Conservation (phyloP, 2,888 invertebrate species). For the Lycaena phlaeas region DNA sequence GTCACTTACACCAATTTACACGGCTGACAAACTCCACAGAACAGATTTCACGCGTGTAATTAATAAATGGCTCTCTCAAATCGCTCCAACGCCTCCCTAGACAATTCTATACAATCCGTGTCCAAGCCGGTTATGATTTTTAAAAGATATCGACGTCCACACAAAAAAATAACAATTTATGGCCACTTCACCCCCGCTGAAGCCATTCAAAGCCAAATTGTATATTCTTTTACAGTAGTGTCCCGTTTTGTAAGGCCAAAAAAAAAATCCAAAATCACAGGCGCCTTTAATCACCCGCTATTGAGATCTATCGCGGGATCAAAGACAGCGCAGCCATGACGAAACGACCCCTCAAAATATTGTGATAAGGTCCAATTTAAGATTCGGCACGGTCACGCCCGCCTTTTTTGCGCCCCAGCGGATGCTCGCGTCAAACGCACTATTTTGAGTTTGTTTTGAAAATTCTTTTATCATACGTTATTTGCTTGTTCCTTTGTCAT, state of each 20-base stretch:
- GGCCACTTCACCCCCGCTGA: conserved; percentile 71
- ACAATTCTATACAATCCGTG: conserved; percentile 44
- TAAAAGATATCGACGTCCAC: conserved; percentile 51
- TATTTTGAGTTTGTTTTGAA: conserved; percentile 74
- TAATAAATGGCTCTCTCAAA: conserved; percentile 46
- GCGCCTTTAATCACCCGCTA: conserved; percentile 74
- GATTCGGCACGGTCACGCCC: conserved; percentile 41
- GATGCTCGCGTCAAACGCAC: conserved; percentile 74
- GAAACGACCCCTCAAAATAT: conserved; percentile 56
- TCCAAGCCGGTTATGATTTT: conserved; percentile 58
- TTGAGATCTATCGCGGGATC: conserved; percentile 72
- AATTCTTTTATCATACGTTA: conserved; percentile 72
- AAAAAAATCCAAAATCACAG: conserved; percentile 69
- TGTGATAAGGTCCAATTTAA: conserved; percentile 51
- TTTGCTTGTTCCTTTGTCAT: conserved; percentile 63
- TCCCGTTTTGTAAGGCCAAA: conserved; percentile 64
- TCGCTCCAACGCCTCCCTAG: conserved; percentile 36
- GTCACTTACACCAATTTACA: conserved; percentile 1
- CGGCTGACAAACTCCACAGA: not conserved
- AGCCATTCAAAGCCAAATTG: conserved; percentile 71
- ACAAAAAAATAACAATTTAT: conserved; percentile 68
- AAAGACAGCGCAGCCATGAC: conserved; percentile 51
- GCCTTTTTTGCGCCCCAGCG: conserved; percentile 61
- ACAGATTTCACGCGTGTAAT: conserved; percentile 38
- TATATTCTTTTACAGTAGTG: conserved; percentile 74